Base-by-base conservation (phyloP, 2,888 invertebrate species). In the Prosopocoilus inquinatus region DNA sequence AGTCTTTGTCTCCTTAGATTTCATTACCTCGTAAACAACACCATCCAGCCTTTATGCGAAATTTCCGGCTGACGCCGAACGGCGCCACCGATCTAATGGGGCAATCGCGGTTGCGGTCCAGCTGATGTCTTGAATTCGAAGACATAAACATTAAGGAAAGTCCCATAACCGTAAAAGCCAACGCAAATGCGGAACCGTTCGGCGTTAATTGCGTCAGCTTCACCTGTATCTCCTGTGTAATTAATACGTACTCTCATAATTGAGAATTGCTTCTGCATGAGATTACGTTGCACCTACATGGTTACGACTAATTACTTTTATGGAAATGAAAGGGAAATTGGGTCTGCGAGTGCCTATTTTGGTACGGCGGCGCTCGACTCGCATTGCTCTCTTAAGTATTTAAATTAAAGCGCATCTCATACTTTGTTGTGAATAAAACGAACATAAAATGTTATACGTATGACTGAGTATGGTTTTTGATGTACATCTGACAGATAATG, bases 181-280 rank as follows among this genome's bases (percentile, higher is more conserved):
- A 41, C 13, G 9, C 41, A n/a, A 41, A 16, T 41, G 16, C 3
- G 41, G 16, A 41, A 41, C 41, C 16, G 41, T 41, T 41, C 13
- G 16, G 16, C 16, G 41, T 41, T 41, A 41, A 41, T 41, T 16
- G 47, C 47, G 46, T 47, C 53, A 53, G 47, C 47, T 53, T 41
- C 53, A 53, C 47, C 53, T 53, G 53, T 20, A 47, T 45, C 39
- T 39, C 38, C 39, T 46, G 39, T 52, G 33, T 52, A 47, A 52
- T 52, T 52, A 52, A 52, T 41, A 38, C 39, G 39, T 38, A 46
- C 47, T 28, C 32, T 47, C 47, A 52, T 52, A 52, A 52, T 52
- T 52, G 52, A 52, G 47, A 52, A 52, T 39, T 36, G 52, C 52
- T 47, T 46, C 47, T 38, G 52, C 52, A 47, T 52, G 39, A 52